Conservation (phyloP, 2,113 vertebrate genomes). For the Muscicapa adusta region DNA sequence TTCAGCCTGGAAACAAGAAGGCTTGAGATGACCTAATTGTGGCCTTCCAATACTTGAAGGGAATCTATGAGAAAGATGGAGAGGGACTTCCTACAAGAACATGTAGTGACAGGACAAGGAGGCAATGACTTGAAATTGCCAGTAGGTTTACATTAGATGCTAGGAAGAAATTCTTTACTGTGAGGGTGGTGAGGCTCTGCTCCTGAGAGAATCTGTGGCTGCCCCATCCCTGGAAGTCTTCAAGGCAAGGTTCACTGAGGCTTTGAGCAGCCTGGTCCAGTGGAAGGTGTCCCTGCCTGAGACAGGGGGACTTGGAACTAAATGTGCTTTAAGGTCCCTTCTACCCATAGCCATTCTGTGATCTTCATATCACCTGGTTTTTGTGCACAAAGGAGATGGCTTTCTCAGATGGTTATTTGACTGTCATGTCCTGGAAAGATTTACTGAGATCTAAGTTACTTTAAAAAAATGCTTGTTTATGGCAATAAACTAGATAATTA, state of each 20-base stretch:
- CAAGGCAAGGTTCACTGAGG: background rate
- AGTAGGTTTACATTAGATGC: background rate
- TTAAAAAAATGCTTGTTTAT: background rate
- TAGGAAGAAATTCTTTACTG: background rate
- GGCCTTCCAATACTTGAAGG: background rate
- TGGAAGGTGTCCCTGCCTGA: background rate
- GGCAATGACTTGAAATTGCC: background rate
- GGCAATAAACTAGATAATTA: background rate
- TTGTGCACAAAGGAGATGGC: background rate
- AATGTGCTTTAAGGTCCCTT: background rate
- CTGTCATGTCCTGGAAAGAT: background rate
- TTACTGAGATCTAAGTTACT: background rate
- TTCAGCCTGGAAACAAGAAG: background rate
- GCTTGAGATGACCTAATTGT: background rate
- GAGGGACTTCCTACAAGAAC: background rate
- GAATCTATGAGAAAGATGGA: accelerated
- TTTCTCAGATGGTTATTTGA: background rate
- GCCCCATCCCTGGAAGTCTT: background rate
- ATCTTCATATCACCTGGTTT: background rate
- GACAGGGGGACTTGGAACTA: background rate
- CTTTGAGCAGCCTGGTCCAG: background rate
- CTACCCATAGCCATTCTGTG: background rate
- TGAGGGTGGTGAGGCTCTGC: background rate
- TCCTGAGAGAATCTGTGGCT: background rate
- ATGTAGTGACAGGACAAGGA: background rate